Base-by-base conservation (phyloP, 2,113 vertebrate species). In the Vanacampus margaritifer region DNA sequence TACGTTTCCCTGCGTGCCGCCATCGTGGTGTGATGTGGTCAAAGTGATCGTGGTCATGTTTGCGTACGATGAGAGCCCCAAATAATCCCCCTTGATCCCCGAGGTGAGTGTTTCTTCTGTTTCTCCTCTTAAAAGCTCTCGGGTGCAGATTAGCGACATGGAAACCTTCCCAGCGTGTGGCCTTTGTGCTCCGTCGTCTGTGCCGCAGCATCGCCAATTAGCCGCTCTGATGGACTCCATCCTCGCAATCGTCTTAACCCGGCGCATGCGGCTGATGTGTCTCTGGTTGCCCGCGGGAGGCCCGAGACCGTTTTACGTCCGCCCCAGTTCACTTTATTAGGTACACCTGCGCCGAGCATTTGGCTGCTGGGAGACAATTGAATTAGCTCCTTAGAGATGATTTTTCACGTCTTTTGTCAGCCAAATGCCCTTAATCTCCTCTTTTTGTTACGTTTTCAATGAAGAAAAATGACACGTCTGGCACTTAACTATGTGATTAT, bases 201-300 rank as follows among this genome's bases (percentile, higher is more conserved):
- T 72, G 78, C 54, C 74, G 26, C 64, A 77, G 64, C 72, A 23
- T 37, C 59, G 78, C 65, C 71, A 62, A 72, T 87, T 75, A 81
- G 70, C 81, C 65, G 82, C 84, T 74, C 71, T 69, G 83, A 82
- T 66, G 79, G 75, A 78, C 74, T 73, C 76, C 23, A 64, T 74
- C 45, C 69, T 65, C 62, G 28, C 68, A 21, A n/a, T n/a, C 14
- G 68, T 46, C 65, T 82, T 3, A 80, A 75, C 76, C 81, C 53
- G 69, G 65, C 69, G 32, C 24, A 46, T 32, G 1, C 65, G 62
- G 74, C 63, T 79, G 74, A 5, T 58, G 80, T 43, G 46, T 35
- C 70, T 43, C 26, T 17, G 17, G 5, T 9, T 3, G 28, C 28
- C 56, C 56, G 28, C 17, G 23, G 39, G 36, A 39, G 21, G 37